Conservation (phyloP, 1,140 invertebrate genomes). For the Neodiprion pinetum region DNA sequence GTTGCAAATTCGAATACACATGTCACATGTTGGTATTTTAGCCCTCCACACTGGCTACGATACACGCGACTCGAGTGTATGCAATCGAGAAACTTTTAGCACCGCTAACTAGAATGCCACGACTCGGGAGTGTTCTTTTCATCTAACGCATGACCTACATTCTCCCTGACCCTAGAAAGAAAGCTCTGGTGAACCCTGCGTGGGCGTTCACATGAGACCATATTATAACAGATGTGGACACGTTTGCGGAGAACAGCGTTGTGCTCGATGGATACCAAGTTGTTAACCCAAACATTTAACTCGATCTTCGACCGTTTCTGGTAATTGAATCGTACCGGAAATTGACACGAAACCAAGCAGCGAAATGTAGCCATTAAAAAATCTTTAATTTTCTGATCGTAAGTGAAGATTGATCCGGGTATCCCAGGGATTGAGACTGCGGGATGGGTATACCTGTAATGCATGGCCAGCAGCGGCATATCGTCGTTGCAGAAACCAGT, state of each 20-base stretch:
- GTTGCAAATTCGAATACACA: too few relatives aligned
- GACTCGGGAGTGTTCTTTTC: constrained; percentile 23
- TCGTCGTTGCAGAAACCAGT: too few relatives aligned
- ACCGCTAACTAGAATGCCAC: constrained; percentile 26
- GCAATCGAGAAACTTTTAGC: background rate
- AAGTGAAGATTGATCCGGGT: background rate
- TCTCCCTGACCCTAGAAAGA: constrained; percentile 11
- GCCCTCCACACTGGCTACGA: too few relatives aligned
- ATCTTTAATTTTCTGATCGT: background rate
- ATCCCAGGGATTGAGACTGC: too few relatives aligned
- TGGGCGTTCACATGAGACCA: background rate
- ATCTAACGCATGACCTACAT: constrained; percentile 36
- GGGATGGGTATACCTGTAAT: too few relatives aligned
- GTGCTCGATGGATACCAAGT: background rate
- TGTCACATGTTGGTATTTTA: too few relatives aligned
- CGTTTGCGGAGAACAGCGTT: too few relatives aligned
- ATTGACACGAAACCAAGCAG: too few relatives aligned
- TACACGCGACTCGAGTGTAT: too few relatives aligned
- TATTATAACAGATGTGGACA: too few relatives aligned
- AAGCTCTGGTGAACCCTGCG: background rate
- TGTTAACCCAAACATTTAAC: background rate
- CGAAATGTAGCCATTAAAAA: too few relatives aligned
- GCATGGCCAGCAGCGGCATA: too few relatives aligned
- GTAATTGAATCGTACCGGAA: background rate
- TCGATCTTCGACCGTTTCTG: background rate